Base-by-base conservation (phyloP, 2,888 invertebrate genomes). In the Drosophila affinis region DNA sequence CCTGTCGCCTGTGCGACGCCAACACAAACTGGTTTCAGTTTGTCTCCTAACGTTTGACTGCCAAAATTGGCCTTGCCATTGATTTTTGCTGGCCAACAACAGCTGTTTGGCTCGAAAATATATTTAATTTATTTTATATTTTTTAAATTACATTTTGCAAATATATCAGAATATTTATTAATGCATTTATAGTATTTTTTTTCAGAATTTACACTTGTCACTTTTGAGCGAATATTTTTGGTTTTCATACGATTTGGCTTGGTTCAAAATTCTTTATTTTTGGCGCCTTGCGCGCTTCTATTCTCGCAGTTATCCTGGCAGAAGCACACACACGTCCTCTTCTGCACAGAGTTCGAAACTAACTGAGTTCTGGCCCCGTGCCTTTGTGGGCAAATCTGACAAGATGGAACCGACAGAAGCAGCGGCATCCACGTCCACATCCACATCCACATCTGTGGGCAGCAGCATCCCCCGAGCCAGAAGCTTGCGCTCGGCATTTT, bases 321-420 rank as follows among this genome's bases (percentile, higher is more conserved):
- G 9, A 29, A 14, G 45, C 55, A 10, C 24, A 32, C 63, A 60
- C 76, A 82, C 91, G 90, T 90, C 91, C 90, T 91, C 79, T 83
- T 89, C 81, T 84, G 87, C 87, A 89, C 83, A 91, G 90, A 87
- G 91, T 90, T 89, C 90, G 88, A 84, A 86, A 85, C 84, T 84
- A 88, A 91, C 91, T 91, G 87, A 91, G 78, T 78, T 70, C 68
- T 72, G 76, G 14, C n/a, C 39, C 3, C n/a, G 39, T 39, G 39
- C 14, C 39, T 69, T 75, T 58, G 53, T 55, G 56, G 52, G 51
- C 72, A 73, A 67, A 60, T 75, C 73, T 79, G 77, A 72, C 75
- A 72, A 78, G 79, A 76, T 79, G 58, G 55, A 67, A 70, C 61
- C 47, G 48, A 39, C 68, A 63, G 49, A 51, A 29, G 45, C 14